Evolutionary conservation across 2,888 invertebrate species (phyloP).

Genomic region (Palloptera scutellata): DNA sequence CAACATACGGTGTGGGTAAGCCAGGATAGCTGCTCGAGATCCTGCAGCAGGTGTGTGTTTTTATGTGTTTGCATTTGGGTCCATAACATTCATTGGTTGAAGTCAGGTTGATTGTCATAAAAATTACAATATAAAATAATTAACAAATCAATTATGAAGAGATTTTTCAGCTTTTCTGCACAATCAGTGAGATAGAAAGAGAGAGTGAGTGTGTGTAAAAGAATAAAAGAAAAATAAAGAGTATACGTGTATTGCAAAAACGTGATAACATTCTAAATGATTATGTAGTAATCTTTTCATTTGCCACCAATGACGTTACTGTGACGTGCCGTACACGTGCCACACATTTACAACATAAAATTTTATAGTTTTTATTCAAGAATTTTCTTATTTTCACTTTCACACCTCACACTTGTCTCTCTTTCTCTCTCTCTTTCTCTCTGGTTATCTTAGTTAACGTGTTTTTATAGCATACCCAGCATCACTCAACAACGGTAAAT

Average conservation of each 20-base stretch:
- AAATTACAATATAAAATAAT: slow-evolving; percentile 38
- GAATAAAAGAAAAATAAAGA: not conserved
- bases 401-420: not conserved
- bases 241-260: not conserved
- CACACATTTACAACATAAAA: not conserved
- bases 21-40: slow-evolving; percentile 60
- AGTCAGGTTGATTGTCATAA: slow-evolving; percentile 23
- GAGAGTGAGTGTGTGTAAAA: not conserved
- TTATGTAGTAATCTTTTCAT: not conserved
- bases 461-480: slow-evolving; percentile 51
- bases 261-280: slow-evolving; percentile 16
- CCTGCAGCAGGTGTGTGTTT: slow-evolving; percentile 40
- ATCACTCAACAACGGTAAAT: slow-evolving; percentile 58
- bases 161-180: not conserved
- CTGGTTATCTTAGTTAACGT: no score
- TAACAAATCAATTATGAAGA: slow-evolving; percentile 42
- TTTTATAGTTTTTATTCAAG: not conserved
- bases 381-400: no score
- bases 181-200: not conserved
- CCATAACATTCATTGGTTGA: no score
- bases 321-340: not conserved
- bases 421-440: slow-evolving; percentile 7
- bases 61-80: no score
- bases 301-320: not conserved
- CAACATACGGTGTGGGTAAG: slow-evolving; percentile 60